Evolutionary conservation across 2,888 invertebrate genomes (phyloP).

Genomic region (Glaucopsyche alexis): DNA sequence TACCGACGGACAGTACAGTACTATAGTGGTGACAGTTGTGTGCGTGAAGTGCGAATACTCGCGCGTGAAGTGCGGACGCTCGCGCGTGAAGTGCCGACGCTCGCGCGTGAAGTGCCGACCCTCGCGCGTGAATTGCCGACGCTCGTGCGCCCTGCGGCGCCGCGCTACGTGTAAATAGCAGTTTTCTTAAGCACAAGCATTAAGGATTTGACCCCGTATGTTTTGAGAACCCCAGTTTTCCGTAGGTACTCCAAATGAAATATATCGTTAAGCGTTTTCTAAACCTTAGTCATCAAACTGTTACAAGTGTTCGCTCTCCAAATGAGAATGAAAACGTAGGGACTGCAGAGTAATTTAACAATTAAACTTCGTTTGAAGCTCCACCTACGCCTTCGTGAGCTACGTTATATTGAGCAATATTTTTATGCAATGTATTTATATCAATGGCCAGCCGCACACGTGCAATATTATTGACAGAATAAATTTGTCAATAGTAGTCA

Average conservation of each 20-base stretch:
- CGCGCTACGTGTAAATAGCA: conserved; percentile 61
- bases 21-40: conserved; percentile 34
- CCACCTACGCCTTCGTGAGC: background rate
- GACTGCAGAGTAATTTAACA: background rate
- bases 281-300: conserved; percentile 22
- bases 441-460: too few species aligned
- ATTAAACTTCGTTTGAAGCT: background rate
- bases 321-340: background rate
- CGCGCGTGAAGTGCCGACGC: conserved; percentile 31
- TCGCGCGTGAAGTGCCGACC: conserved; percentile 29
- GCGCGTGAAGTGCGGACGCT: conserved; percentile 32
- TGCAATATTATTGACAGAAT: too few species aligned
- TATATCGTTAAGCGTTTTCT: conserved; percentile 23
- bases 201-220: conserved; percentile 67
- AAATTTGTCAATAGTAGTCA: too few species aligned
- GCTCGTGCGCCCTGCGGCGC: conserved; percentile 37
- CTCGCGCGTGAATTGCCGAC: background rate
- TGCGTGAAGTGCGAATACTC: background rate
- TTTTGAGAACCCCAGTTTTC: conserved; percentile 35
- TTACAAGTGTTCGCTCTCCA: background rate
- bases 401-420: too few species aligned
- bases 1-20: conserved; percentile 32
- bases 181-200: conserved; percentile 56
- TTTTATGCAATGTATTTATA: background rate
- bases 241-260: conserved; percentile 41